These are phyloP conservation scores for Miichthys miiuy DNA, from an alignment of 2,797 vertebrate species.

Conservation along the genomic window DNA sequence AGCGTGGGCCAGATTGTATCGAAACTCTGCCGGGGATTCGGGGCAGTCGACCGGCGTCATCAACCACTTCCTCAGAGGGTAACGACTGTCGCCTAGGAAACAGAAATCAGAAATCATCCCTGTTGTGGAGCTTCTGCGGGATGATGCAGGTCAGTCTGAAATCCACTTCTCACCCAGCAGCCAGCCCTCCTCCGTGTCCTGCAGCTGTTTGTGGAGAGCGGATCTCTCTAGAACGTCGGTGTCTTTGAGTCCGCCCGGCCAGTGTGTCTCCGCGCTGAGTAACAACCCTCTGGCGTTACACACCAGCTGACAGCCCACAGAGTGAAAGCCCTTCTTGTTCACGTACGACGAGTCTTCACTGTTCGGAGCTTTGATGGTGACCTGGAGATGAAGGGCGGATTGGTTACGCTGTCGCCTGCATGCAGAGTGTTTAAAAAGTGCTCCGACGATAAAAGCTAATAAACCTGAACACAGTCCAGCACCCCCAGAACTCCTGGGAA, in stretches of 20 bases:
- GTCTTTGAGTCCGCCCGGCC: conserved; percentile 92
- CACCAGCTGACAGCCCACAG: conserved; percentile 93
- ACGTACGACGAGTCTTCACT: conserved; percentile 94
- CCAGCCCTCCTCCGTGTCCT: conserved; percentile 89
- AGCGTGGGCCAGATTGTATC: conserved; percentile 92
- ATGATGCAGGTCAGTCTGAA: rapidly evolving
- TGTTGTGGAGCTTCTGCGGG: not conserved
- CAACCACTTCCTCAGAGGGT: conserved; percentile 91
- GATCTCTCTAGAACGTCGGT: conserved; percentile 88
- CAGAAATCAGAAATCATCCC: not conserved
- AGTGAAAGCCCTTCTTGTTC: conserved; percentile 95
- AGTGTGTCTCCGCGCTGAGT: conserved; percentile 92
- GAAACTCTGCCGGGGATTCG: conserved; percentile 89
- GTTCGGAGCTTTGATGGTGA: conserved; percentile 96
- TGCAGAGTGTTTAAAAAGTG: not conserved
- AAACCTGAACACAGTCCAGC: conserved; percentile 90
- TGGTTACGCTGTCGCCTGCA: not conserved
- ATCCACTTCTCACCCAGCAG: conserved; percentile 88
- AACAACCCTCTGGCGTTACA: conserved; percentile 91
- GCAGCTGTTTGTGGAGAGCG: conserved; percentile 84
- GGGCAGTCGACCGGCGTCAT: conserved; percentile 92
- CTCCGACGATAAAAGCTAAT: not conserved
- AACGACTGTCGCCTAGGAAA: conserved; percentile 89
- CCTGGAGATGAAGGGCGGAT: conserved; percentile 65
- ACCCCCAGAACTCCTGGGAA: conserved; percentile 94